phyloP scores from a whole-genome alignment of 2,113 vertebrate species.

The Marmota monax region DNA sequence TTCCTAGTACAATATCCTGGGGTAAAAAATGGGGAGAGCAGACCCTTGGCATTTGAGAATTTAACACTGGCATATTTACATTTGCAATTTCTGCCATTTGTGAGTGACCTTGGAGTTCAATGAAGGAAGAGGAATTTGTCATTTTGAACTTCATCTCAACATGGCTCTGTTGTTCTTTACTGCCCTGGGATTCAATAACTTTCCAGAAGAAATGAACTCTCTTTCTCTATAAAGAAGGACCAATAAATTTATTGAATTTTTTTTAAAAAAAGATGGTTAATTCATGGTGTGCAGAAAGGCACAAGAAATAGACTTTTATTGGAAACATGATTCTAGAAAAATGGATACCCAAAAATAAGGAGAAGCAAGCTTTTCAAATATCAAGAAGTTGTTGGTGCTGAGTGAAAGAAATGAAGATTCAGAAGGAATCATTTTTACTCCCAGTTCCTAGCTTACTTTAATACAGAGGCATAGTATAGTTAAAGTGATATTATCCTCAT shows the following conservation, averaged over 20 bases:
- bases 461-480: not conserved
- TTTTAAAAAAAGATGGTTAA: not conserved
- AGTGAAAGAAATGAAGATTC: constrained; percentile 37
- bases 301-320: not conserved
- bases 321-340: constrained; percentile 45
- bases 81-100: not conserved
- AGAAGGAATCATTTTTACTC: not conserved
- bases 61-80: constrained; percentile 43
- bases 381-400: not conserved
- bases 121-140: not conserved
- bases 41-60: not conserved
- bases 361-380: constrained; percentile 35
- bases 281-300: not conserved
- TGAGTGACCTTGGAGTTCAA: not conserved
- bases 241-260: not conserved
- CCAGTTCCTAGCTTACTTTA: not conserved
- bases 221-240: constrained; percentile 33
- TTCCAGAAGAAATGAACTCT: constrained; percentile 27
- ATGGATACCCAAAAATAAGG: not conserved
- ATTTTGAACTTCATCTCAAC: not conserved
- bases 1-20: not conserved
- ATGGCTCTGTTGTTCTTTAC: constrained; percentile 37
- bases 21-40: not conserved
- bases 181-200: not conserved
- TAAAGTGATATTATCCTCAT: not conserved